phyloP scores from a whole-genome alignment of 2,113 vertebrate species.

The Myocastor coypus region DNA sequence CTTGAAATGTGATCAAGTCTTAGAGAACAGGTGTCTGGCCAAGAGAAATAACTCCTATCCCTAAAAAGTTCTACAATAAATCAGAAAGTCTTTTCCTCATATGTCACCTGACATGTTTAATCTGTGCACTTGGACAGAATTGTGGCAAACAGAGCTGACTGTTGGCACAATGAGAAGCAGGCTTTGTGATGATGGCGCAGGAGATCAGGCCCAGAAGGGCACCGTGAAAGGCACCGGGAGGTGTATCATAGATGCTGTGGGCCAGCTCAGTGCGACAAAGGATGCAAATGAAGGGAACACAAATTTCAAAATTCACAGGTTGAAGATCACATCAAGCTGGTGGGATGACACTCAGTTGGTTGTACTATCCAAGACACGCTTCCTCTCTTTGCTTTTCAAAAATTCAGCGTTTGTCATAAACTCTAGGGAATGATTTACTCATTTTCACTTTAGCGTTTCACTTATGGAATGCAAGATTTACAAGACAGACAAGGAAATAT shows the following conservation, averaged over 20 bases:
- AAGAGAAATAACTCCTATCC: constrained; percentile 83
- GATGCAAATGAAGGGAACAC: background rate
- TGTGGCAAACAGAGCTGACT: constrained; percentile 69
- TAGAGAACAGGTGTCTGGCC: constrained; percentile 76
- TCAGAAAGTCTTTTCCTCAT: constrained; percentile 83
- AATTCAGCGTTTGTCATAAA: constrained; percentile 26
- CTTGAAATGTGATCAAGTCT: constrained; percentile 83
- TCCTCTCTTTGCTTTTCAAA: constrained; percentile 24
- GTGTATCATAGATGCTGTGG: background rate
- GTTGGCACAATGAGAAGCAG: constrained; percentile 50
- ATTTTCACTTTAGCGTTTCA: background rate
- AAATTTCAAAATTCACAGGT: background rate
- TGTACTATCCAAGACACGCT: background rate
- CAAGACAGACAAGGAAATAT: background rate
- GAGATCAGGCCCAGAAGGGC: constrained; percentile 27
- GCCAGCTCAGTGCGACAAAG: background rate
- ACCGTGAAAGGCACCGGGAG: too few species aligned
- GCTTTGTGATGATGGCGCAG: constrained; percentile 67
- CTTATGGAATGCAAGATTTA: constrained; percentile 31
- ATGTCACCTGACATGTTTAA: constrained; percentile 77
- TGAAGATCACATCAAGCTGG: background rate
- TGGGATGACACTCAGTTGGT: background rate
- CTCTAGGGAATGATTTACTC: background rate
- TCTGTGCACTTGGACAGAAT: constrained; percentile 79
- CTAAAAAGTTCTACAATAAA: constrained; percentile 78